Evolutionary conservation across 2,113 vertebrate genomes (phyloP).

Genomic region (Macroglossus sobrinus): DNA sequence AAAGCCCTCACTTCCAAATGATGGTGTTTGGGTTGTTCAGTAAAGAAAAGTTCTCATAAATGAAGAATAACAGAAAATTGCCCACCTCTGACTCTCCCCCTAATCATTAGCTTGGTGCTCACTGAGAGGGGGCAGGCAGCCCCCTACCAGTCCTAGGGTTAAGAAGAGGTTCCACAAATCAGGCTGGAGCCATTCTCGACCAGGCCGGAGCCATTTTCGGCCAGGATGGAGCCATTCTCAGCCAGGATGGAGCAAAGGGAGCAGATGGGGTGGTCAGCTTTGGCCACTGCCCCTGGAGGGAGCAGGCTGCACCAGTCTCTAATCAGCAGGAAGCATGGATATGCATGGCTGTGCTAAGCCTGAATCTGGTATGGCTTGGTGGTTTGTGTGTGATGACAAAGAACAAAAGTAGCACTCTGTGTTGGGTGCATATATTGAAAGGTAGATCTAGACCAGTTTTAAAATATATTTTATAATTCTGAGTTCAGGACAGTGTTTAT

Average conservation of each 20-base stretch:
- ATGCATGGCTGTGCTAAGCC: rapidly evolving
- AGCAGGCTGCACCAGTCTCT: neutral
- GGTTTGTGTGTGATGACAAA: neutral
- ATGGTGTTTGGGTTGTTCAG: rapidly evolving
- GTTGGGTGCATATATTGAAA: neutral
- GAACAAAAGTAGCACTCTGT: neutral
- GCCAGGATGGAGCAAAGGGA: neutral
- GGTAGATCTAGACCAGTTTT: neutral
- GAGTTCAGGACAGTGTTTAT: neutral
- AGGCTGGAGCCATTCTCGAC: neutral
- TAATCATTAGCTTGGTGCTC: neutral
- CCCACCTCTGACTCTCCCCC: neutral
- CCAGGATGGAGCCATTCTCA: neutral
- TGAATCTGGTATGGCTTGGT: neutral
- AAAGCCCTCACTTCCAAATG: neutral
- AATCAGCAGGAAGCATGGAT: neutral
- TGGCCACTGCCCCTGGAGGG: neutral
- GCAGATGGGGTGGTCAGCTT: neutral
- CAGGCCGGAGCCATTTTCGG: neutral
- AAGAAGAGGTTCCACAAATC: neutral
- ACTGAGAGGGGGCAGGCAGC: neutral
- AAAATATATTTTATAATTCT: neutral
- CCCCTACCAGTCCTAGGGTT: neutral
- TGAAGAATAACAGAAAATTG: neutral
- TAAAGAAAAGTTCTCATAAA: neutral